Evolutionary conservation across 1,140 invertebrate species (phyloP), one percentile per base, ranked within the genome.

Genomic region (Calliphora vicina): DNA sequence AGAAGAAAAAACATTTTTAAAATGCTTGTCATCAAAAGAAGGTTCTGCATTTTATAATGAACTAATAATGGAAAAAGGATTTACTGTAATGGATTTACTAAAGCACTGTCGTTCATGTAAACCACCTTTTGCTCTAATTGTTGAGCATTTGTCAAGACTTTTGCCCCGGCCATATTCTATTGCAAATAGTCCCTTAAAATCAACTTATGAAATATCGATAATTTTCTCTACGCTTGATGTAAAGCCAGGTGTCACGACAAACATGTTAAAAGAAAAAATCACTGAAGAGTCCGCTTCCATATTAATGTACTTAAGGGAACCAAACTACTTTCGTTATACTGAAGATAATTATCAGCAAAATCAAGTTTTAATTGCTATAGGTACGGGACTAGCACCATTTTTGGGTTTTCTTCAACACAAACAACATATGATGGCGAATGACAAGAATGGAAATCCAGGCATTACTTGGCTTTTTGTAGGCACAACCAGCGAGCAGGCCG

Each of bases 311-410:
- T 93, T 93, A 84, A 93, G 93, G 89, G 93, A 91, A 88, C 93
- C 88, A 86, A 94, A 88, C 84, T 88, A 84, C 87, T 95, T 94
- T 90, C 90, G 87, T 83, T 94, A 92, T 86, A 93, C 88, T 1
- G 74, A 84, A 85, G 89, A 86, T 84, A 92, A 92, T 91, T 86
- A 90, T 84, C 88, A 83, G 86, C 91, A 74, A 86, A 94, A 95
- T 57, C 88, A 96, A 45, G 93, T 97, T 84, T 93, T 97, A 89
- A 93, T 98, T 84, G 95, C 94, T 6, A 93, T 96, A 83, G 97
- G 97, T 17, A 97, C 96, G 43, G 97, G 96, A 15, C 90, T 97
- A 26, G 94, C 96, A 10, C 96, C 97, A 1, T 98, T 96, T 87
- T 93, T 93, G 83, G 93, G 94, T 17, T 95, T 94, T 86, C 85